These are phyloP conservation scores for Diplodus sargus DNA, from an alignment of 2,797 vertebrate genomes.

Conservation along the genomic window DNA sequence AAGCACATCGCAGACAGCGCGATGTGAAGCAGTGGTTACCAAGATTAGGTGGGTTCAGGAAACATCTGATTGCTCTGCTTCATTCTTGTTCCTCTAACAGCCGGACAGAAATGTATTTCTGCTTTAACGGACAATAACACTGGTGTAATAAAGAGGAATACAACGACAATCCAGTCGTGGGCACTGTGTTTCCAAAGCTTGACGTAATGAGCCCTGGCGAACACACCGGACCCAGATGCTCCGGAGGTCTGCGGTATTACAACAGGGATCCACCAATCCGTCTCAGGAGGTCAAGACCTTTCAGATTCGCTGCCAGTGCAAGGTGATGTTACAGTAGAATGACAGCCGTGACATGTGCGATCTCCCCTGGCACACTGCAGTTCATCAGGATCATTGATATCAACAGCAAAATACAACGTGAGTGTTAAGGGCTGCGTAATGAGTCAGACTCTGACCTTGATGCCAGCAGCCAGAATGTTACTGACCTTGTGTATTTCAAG, in stretches of 20 bases:
- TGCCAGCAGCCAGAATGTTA: slow-evolving; percentile 1
- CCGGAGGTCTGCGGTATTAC: slow-evolving; percentile 46
- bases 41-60: neutral
- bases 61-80: neutral
- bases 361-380: slow-evolving; percentile 32
- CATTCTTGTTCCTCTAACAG: neutral
- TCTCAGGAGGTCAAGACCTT: slow-evolving; percentile 54
- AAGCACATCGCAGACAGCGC: neutral
- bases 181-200: slow-evolving; percentile 18
- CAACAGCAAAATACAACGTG: slow-evolving; percentile 36
- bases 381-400: slow-evolving; percentile 35
- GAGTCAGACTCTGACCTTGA: slow-evolving; percentile 32
- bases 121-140: slow-evolving; percentile 7
- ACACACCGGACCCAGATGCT: neutral
- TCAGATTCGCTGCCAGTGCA: slow-evolving; percentile 45
- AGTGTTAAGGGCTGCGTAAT: slow-evolving; percentile 33
- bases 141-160: neutral
- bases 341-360: slow-evolving; percentile 36
- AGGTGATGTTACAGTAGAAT: slow-evolving; percentile 58
- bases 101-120: neutral
- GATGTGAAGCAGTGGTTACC: slow-evolving; percentile 8
- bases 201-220: slow-evolving; percentile 9
- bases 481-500: slow-evolving; percentile 14
- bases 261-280: slow-evolving; percentile 25
- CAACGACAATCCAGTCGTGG: neutral